These are phyloP conservation scores for Blomia tropicalis DNA, from an alignment of 2,888 invertebrate species.

Conservation along the genomic window DNA sequence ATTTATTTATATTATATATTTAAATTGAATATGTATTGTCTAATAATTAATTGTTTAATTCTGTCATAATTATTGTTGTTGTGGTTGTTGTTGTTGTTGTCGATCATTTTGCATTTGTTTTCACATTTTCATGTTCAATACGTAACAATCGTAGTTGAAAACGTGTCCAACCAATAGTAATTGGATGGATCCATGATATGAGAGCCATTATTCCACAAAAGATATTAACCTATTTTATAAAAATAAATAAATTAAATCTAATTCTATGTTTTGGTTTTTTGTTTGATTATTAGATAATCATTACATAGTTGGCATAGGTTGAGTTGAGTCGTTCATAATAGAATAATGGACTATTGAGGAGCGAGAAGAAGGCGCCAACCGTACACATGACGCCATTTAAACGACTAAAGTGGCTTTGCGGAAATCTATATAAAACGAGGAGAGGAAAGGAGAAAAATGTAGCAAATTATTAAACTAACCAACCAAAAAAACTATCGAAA, in stretches of 20 bases:
- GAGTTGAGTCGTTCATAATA: constrained; percentile 31
- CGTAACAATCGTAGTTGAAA: constrained; percentile 26
- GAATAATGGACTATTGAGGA: constrained; percentile 33
- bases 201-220: constrained; percentile 26
- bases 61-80: no score
- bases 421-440: constrained; percentile 31
- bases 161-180: constrained; percentile 26
- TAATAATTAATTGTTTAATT: no score
- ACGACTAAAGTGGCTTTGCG: constrained; percentile 33
- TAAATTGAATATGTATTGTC: no score
- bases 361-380: constrained; percentile 31
- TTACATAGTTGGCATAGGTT: constrained; percentile 24
- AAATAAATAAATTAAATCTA: not conserved
- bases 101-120: no score
- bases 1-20: no score
- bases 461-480: not conserved
- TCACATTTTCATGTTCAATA: no score
- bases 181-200: constrained; percentile 27
- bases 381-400: constrained; percentile 34
- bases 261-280: no score
- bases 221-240: constrained; percentile 28
- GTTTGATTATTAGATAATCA: no score
- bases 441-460: not conserved
- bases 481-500: not conserved
- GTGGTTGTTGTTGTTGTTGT: no score